A percentile compares a stretch with the other conserved stretches of the same genome.
These are phyloP conservation scores for Adela reaumurella DNA, from an alignment of 2,888 invertebrate genomes.

Conservation along the genomic window DNA sequence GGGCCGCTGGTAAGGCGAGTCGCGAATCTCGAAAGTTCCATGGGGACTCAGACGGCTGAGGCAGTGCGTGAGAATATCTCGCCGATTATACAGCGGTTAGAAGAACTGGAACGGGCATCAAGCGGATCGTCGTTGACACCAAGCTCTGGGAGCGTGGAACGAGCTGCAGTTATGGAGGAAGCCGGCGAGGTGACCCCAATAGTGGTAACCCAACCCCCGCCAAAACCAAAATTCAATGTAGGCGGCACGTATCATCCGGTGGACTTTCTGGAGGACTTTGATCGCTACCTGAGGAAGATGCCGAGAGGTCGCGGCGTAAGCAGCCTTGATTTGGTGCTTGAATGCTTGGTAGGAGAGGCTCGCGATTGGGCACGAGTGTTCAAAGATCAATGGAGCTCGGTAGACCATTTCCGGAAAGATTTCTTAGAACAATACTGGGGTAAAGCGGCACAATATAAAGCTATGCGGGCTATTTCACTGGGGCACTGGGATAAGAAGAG, in stretches of 20 bases:
- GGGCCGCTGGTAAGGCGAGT: no score
- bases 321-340: not conserved
- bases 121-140: no score
- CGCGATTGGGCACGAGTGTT: slow-evolving; percentile 2
- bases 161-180: no score
- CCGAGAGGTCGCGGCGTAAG: not conserved
- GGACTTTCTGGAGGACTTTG: slow-evolving; percentile 1
- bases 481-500: not conserved
- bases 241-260: not conserved
- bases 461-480: not conserved
- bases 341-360: slow-evolving; percentile 2
- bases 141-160: no score
- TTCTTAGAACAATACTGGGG: slow-evolving; percentile 4
- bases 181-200: no score
- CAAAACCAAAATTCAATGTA: not conserved
- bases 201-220: not conserved
- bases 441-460: not conserved
- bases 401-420: not conserved
- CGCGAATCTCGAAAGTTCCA: no score
- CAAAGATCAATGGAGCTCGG: not conserved
- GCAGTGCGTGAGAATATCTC: no score
- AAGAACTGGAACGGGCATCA: no score
- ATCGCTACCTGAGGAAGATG: not conserved
- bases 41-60: no score
- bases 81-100: no score